phyloP scores from a whole-genome alignment of 2,888 invertebrate species.

The Acrocyrtus sp. region DNA sequence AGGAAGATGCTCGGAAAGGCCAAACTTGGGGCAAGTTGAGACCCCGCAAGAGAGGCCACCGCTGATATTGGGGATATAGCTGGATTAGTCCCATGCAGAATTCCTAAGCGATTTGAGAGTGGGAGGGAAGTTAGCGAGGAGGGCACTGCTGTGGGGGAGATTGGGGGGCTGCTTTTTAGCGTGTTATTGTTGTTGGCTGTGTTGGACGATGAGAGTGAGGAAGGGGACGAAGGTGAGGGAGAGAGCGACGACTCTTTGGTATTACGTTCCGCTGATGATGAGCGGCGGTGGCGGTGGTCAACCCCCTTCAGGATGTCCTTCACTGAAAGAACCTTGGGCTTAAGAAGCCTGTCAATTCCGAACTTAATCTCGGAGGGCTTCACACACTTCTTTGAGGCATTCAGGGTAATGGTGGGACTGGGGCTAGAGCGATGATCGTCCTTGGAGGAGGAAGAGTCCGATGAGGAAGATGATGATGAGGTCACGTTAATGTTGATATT shows the following conservation, averaged over 20 bases:
- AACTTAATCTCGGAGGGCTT: slow-evolving; percentile 60
- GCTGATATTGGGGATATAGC: slow-evolving; percentile 8
- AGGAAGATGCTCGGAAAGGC: slow-evolving; percentile 61
- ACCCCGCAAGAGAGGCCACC: slow-evolving; percentile 14
- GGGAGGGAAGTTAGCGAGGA: background rate
- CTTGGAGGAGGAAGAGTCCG: slow-evolving; percentile 9
- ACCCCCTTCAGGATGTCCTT: slow-evolving; percentile 59
- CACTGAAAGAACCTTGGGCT: slow-evolving; percentile 62
- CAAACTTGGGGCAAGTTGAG: slow-evolving; percentile 43
- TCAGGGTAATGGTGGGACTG: slow-evolving; percentile 7
- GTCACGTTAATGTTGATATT: slow-evolving; percentile 33
- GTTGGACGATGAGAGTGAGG: background rate
- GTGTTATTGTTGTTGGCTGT: background rate
- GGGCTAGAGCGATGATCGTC: slow-evolving; percentile 4
- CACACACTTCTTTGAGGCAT: background rate
- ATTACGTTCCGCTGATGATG: background rate
- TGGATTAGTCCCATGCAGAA: background rate
- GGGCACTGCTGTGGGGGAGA: background rate
- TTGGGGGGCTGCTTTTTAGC: background rate
- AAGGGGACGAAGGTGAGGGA: background rate
- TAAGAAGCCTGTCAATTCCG: slow-evolving; percentile 62
- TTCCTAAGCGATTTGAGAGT: slow-evolving; percentile 4
- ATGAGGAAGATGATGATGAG: slow-evolving; percentile 17
- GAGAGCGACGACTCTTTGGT: slow-evolving; percentile 6
- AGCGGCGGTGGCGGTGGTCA: slow-evolving; percentile 11